Conservation (phyloP, 2,888 invertebrate species). For the Drosophila subsilvestris region DNA sequence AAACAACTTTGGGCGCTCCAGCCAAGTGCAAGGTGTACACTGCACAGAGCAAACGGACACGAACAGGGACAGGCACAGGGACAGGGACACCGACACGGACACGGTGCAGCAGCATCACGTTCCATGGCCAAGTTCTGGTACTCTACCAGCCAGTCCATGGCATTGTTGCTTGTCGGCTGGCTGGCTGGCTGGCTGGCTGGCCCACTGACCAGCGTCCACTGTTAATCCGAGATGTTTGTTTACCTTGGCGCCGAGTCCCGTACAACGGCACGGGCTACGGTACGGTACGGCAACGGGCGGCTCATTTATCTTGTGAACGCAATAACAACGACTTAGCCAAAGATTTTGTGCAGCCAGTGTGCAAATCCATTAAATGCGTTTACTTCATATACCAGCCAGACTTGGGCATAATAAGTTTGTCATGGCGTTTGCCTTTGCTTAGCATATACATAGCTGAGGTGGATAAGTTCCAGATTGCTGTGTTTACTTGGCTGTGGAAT, state of each 20-base stretch:
- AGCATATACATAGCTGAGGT: neutral
- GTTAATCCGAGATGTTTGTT: slow-evolving; percentile 81
- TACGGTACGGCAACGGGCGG: slow-evolving; percentile 44
- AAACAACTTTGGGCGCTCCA: slow-evolving; percentile 81
- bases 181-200: slow-evolving; percentile 22
- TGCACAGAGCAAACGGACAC: slow-evolving; percentile 13
- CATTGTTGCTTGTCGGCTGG: slow-evolving; percentile 19
- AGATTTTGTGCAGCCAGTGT: slow-evolving; percentile 65
- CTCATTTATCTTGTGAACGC: slow-evolving; percentile 79
- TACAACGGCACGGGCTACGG: slow-evolving; percentile 32
- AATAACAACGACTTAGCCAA: slow-evolving; percentile 80
- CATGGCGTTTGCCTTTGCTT: slow-evolving; percentile 18
- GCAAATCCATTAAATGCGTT: slow-evolving; percentile 73
- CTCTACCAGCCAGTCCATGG: slow-evolving; percentile 12
- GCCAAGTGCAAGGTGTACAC: slow-evolving; percentile 76
- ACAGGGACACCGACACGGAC: slow-evolving; percentile 44
- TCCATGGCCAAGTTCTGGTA: slow-evolving; percentile 25
- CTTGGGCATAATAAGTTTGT: slow-evolving; percentile 66
- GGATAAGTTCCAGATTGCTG: slow-evolving; percentile 1
- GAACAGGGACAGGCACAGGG: slow-evolving; percentile 35
- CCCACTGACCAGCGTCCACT: slow-evolving; percentile 69
- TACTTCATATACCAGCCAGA: slow-evolving; percentile 30
- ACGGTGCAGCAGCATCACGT: slow-evolving; percentile 45
- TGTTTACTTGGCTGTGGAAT: too few relatives aligned
- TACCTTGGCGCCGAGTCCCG: slow-evolving; percentile 62